Conservation (phyloP, 2,113 vertebrate species). For the Cyrtonyx montezumae region DNA sequence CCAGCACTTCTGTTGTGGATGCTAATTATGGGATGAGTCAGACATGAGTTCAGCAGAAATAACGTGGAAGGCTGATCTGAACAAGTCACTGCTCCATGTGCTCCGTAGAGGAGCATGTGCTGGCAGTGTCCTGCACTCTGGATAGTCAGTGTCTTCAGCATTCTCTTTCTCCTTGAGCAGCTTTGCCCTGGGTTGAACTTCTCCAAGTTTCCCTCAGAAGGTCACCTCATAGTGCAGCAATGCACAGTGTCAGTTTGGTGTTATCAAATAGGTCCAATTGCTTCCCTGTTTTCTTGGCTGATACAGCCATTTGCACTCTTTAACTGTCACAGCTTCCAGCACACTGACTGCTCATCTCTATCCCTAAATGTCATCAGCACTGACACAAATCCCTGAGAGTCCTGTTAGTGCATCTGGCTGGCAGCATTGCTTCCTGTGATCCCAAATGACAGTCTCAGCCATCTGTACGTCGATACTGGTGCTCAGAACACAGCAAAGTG, state of each 20-base stretch:
- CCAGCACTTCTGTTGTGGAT: not conserved
- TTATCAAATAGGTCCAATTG: not conserved
- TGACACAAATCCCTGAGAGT: constrained; percentile 52
- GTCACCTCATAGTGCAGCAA: not conserved
- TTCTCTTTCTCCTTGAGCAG: not conserved
- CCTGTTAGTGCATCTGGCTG: constrained; percentile 47
- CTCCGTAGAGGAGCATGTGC: not conserved
- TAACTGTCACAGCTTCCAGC: not conserved
- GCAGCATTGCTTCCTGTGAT: not conserved
- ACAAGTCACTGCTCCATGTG: not conserved
- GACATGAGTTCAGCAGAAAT: not conserved
- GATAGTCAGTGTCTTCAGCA: not conserved
- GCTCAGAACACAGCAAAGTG: not conserved
- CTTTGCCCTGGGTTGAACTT: not conserved
- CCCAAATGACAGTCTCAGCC: constrained; percentile 9
- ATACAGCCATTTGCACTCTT: not conserved
- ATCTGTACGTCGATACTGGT: not conserved
- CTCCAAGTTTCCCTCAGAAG: not conserved
- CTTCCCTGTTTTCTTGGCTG: not conserved
- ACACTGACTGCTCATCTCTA: constrained; percentile 6
- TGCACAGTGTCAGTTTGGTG: not conserved
- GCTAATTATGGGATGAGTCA: not conserved
- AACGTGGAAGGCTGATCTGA: not conserved
- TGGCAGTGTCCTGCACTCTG: not conserved
- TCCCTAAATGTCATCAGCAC: constrained; percentile 5